Base-by-base conservation (phyloP, 2,888 invertebrate genomes). In the Callosobruchus maculatus region DNA sequence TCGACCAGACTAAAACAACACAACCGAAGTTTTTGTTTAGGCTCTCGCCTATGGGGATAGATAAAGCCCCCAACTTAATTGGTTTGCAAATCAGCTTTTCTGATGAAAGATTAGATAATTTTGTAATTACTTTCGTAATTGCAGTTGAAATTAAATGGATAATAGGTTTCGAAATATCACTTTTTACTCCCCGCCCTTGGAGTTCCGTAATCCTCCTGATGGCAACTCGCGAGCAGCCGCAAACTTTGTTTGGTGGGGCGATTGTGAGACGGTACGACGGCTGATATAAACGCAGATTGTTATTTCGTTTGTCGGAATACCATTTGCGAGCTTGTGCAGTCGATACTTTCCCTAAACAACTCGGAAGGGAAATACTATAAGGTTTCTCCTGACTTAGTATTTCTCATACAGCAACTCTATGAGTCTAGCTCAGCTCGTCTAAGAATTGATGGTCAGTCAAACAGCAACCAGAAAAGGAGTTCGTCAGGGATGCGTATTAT, bases 71-170 rank as follows among this genome's bases (percentile, higher is more conserved):
- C 68, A 79, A 81, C 73, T 78, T 80, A 81, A 81, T 81, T 80
- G 81, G 79, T 80, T 81, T 80, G 78, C 79, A 80, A 80, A 81
- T 81, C 76, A 79, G 78, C 78, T 77, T 80, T 80, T 80, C 82
- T 80, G 84, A 84, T 85, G 78, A 76, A 79, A 81, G 84, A 84
- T 84, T 83, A 85, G 84, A 84, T 84, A 83, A 84, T 83, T 82
- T 81, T 81, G 83, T 84, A 85, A 85, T 85, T 85, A 85, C 84
- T 85, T 85, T 84, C 84, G 79, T 83, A 84, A 84, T 84, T 84
- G 80, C 81, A 77, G 80, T 77, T 80, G 81, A 82, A 82, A 77
- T 80, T 80, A 81, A 82, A 81, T 77, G 80, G 80, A 83, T 83
- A 83, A 83, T 84, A 82, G 82, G 81, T 82, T 82, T 82, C 77